Base-by-base conservation (phyloP, 2,888 invertebrate genomes). In the Lagria hirta region DNA sequence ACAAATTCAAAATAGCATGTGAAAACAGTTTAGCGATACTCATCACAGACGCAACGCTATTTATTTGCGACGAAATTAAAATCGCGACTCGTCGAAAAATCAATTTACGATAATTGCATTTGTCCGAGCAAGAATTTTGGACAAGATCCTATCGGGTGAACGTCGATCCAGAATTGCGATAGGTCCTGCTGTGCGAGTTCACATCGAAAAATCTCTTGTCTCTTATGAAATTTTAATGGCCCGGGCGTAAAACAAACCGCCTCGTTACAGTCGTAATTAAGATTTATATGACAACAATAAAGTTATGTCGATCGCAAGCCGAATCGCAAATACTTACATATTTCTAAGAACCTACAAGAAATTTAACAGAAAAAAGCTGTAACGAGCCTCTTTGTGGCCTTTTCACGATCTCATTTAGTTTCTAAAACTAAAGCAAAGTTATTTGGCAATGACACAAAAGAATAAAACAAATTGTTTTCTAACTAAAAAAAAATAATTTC, bases 31-130 rank as follows among this genome's bases (percentile, higher is more conserved):
- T n/a, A n/a, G 52, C 48, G 57, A 57, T 59, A 49, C 52, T 53
- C 56, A 57, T 59, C 59, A 51, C 54, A 48, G n/a, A 44, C 33
- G 40, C 47, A 43, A 51, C 43, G 55, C 55, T 58, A 61, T 62
- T 61, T 62, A 60, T 61, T 61, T 58, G 50, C 54, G 52, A 52
- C 55, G 56, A 62, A 66, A 66, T 66, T 63, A 64, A 65, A 64
- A 63, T 60, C 58, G 55, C 52, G 62, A 33, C 32, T 43, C 58
- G 61, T 57, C 58, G 50, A 61, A 65, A 67, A 65, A 66, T 66
- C 67, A 67, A 66, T 65, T 66, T 65, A 64, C 58, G 64, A 60
- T 66, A 65, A 66, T 65, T 65, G 64, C 58, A 49, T 57, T 53
- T 45, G 52, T 46, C 55, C 53, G 30, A 34, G 52, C 57, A 44